Base-by-base conservation (phyloP, 2,113 vertebrate genomes). In the Gymnobelideus leadbeateri region DNA sequence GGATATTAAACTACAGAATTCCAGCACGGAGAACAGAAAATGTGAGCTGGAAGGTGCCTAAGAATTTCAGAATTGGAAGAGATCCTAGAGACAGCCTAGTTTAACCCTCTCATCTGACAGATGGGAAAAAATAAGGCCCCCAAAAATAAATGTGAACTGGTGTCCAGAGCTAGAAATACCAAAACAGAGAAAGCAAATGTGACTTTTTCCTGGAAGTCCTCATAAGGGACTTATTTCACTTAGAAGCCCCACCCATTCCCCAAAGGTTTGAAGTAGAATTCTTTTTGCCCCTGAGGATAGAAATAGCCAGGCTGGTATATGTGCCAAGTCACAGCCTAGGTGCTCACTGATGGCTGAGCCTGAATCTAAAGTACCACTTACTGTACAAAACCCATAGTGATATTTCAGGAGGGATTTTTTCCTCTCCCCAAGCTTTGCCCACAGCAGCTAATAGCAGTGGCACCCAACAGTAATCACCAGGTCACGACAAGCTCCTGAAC, bases 121-220 rank as follows among this genome's bases (percentile, higher is more conserved):
- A 94, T 47, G 90, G 19, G 89, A 91, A 84, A 92, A 96, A 96
- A 89, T 1, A n/a, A 31, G 93, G 24, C 92, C 84, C 93, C 31
- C 92, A 89, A 91, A n/a, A 95, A 52, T 91, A 96, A 95, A 92
- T 24, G 61, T 50, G 28, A 37, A 57, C 53, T 54, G 12, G 26
- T 84, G n/a, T 89, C 37, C 93, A 55, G 31, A 26, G 92, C 93
- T 92, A 91, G 94, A 97, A 84, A 92, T 49, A 94, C 91, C 89
- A 89, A 94, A 94, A 51, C 51, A 26, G 46, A 92, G 51, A 92
- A 92, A 54, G 12, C 10, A 61, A 94, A 51, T 89, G 91, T 51
- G 89, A 54, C 50, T 51, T 93, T 68, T 91, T 93, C 84, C 68
- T 84, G 68, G 37, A 21, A 84, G n/a, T 43, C 7, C 37, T n/a